Percentiles rank a stretch among this genome's conserved stretches.
phyloP scores from a whole-genome alignment of 1,140 invertebrate species.

The Drosophila auraria region DNA sequence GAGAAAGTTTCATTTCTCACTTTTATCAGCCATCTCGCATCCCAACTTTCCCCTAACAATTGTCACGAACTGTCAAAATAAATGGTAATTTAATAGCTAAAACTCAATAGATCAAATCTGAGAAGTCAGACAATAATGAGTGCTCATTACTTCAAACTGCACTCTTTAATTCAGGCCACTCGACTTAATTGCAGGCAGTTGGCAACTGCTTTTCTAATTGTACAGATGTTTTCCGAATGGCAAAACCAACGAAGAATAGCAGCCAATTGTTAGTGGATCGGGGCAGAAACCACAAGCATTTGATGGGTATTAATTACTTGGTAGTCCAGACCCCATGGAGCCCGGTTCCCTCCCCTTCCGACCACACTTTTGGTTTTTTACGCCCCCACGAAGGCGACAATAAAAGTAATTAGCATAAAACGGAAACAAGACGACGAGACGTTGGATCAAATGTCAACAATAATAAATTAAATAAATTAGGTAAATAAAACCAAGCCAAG shows the following conservation, averaged over 20 bases:
- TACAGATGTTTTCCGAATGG: slow-evolving; percentile 47
- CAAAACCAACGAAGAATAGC: slow-evolving; percentile 11
- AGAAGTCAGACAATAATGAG: neutral
- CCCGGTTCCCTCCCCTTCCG: neutral
- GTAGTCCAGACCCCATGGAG: slow-evolving; percentile 20
- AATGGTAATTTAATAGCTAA: neutral
- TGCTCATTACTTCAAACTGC: slow-evolving; percentile 3
- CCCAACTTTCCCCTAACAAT: neutral
- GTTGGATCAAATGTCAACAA: slow-evolving; percentile 57
- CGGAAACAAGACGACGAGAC: slow-evolving; percentile 49
- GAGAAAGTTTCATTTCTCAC: slow-evolving; percentile 21
- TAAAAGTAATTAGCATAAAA: slow-evolving; percentile 67
- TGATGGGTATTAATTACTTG: slow-evolving; percentile 63
- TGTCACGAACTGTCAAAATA: slow-evolving; percentile 29
- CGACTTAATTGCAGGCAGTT: neutral
- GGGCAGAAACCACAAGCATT: slow-evolving; percentile 33
- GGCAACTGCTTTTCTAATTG: slow-evolving; percentile 33
- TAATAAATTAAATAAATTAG: slow-evolving; percentile 32
- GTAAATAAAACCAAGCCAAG: slow-evolving; percentile 27
- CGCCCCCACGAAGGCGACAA: slow-evolving; percentile 15
- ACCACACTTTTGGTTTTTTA: neutral
- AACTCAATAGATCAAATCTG: slow-evolving; percentile 17
- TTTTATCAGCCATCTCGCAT: neutral
- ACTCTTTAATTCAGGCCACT: neutral
- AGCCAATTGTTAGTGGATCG: slow-evolving; percentile 18